Percentiles rank a stretch among this genome's conserved stretches.
Conservation (phyloP, 1,140 invertebrate genomes). For the Atta texana region DNA sequence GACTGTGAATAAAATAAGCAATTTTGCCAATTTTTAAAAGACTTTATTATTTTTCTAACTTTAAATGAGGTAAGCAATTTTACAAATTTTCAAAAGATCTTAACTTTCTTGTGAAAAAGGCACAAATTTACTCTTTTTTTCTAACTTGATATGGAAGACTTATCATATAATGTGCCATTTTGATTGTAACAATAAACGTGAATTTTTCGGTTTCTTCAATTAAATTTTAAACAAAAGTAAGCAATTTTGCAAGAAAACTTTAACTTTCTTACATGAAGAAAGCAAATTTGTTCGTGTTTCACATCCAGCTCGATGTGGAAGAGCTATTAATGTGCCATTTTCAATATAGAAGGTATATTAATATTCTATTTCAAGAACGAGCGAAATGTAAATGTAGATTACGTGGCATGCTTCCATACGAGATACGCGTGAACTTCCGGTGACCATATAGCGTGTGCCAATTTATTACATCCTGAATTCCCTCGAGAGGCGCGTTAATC, state of each 20-base stretch:
- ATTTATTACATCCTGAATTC: slow-evolving; percentile 58
- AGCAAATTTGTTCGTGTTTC: background rate
- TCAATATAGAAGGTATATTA: slow-evolving; percentile 16
- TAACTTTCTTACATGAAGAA: background rate
- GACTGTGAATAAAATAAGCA: too few species aligned
- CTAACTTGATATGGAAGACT: too few species aligned
- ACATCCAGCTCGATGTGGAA: background rate
- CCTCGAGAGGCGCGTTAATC: slow-evolving; percentile 48
- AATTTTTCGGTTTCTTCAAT: too few species aligned
- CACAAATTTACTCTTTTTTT: too few species aligned
- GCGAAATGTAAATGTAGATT: slow-evolving; percentile 42
- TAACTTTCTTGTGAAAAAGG: too few species aligned
- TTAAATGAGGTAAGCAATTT: too few species aligned
- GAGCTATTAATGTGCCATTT: slow-evolving; percentile 4
- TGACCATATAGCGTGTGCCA: slow-evolving; percentile 33
- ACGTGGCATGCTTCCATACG: slow-evolving; percentile 24
- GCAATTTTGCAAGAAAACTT: background rate
- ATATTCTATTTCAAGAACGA: slow-evolving; percentile 4
- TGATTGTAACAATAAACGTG: too few species aligned
- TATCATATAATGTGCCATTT: too few species aligned
- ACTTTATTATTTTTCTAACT: too few species aligned
- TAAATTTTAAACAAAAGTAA: background rate
- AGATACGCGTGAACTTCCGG: slow-evolving; percentile 40
- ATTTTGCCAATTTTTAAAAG: too few species aligned
- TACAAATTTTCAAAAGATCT: too few species aligned